Evolutionary conservation across 2,797 vertebrate genomes (phyloP).

Genomic region (Eleutherodactylus coqui): DNA sequence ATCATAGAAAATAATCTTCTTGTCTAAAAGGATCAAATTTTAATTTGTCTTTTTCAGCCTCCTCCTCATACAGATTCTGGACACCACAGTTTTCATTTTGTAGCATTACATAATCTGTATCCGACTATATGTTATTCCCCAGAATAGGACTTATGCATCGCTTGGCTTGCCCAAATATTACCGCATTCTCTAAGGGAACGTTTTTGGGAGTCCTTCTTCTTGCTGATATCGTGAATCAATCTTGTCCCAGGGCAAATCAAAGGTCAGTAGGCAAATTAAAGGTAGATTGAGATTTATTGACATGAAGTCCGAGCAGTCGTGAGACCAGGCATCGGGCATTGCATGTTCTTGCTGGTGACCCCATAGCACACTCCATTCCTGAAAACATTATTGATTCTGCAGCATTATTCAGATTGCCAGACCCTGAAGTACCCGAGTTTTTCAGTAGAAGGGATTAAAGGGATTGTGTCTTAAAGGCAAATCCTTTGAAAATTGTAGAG

Average conservation of each 20-base stretch:
- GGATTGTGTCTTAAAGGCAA: too few species aligned
- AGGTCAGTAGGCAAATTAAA: background rate
- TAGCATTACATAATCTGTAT: background rate
- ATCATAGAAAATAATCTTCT: background rate
- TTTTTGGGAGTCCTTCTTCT: background rate
- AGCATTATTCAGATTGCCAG: too few species aligned
- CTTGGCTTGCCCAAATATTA: background rate
- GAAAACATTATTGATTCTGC: too few species aligned
- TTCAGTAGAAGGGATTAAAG: too few species aligned
- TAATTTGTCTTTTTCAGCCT: background rate
- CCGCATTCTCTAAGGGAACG: background rate
- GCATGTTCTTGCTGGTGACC: too few species aligned
- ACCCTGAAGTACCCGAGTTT: too few species aligned
- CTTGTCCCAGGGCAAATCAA: background rate
- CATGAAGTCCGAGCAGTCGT: too few species aligned
- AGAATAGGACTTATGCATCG: background rate
- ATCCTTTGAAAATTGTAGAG: too few species aligned
- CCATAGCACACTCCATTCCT: too few species aligned
- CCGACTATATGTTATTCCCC: background rate
- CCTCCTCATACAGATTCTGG: background rate
- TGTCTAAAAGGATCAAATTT: background rate
- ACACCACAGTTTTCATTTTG: background rate
- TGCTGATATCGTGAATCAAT: background rate
- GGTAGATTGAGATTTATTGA: too few species aligned
- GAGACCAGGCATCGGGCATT: too few species aligned